Base-by-base conservation (phyloP, 2,797 vertebrate genomes). In the Loris lydekkerianus region DNA sequence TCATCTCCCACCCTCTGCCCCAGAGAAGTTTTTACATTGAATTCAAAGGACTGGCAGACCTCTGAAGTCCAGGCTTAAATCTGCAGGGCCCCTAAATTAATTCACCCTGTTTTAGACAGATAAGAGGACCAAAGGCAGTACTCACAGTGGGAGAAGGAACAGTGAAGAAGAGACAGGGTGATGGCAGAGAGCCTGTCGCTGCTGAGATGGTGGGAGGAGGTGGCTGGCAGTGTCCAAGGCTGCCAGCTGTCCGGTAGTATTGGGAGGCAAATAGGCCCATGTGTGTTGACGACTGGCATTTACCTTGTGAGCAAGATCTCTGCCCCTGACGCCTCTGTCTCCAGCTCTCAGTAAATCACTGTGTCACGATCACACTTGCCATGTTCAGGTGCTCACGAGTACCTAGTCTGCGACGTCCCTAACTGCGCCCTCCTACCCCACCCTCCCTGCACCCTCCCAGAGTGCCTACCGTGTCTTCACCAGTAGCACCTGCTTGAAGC, bases 401-500 rank as follows among this genome's bases (percentile, higher is more conserved):
- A 2, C 23, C 76, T 88, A 25, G 20, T 80, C 65, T 96, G 80
- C 86, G 61, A 69, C 86, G 91, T 53, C 84, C 49, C 93, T 70
- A n/a, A 86, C 53, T 10, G 40, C 8, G 5, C 11, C 40, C 21
- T n/a, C 72, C n/a, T 3, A 17, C 89, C 89, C 80, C 27, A 29
- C 43, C 2, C 27, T 10, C 17, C 93, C 3, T 88, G 86, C 61
- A 29, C 89, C 11, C 10, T 86, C 95, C 29, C 95, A 99, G 99
- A 99, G 99, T 98, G 99, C 99, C 90, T 99, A 99, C 98, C 98
- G 99, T 95, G 99, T 99, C 98, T 99, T 99, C 98, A 99, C 99
- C 97, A 99, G 99, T 98, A 99, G 99, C 97, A 99, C 99, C 97
- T 99, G 99, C 96, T 98, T 99, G 92, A 99, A 99, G 98, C 99